Evolutionary conservation across 2,113 vertebrate species (phyloP).

Genomic region (Mixornis gularis): DNA sequence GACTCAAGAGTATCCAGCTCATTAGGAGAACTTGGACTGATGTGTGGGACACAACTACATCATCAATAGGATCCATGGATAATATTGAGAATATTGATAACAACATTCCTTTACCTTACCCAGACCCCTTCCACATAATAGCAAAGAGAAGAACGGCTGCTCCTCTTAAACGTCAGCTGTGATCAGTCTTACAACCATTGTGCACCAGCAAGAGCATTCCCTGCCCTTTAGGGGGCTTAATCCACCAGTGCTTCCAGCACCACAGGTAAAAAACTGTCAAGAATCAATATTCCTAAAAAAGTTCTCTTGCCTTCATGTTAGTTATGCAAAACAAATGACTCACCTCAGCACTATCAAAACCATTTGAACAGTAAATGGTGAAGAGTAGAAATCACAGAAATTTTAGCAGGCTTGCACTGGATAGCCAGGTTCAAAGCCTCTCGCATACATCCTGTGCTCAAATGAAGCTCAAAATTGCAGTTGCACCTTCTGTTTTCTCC

Average conservation of each 20-base stretch:
- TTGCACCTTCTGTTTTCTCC: background rate
- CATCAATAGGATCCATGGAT: background rate
- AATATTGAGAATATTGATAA: background rate
- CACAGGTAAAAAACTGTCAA: background rate
- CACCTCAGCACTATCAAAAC: background rate
- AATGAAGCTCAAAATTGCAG: background rate
- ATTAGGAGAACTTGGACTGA: background rate
- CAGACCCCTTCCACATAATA: background rate
- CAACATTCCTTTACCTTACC: background rate
- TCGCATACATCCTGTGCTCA: background rate
- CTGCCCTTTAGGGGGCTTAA: background rate
- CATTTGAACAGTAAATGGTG: background rate
- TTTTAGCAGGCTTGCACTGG: background rate
- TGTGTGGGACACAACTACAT: background rate
- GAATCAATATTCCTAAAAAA: background rate
- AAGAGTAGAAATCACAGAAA: background rate
- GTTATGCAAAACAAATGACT: background rate
- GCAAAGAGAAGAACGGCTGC: background rate
- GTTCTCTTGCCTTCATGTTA: background rate
- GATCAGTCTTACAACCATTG: fast-evolving
- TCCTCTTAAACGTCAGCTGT: background rate
- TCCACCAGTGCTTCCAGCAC: background rate
- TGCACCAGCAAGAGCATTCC: background rate
- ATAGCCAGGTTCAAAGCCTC: background rate
- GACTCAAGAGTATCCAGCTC: background rate